A percentile compares a stretch with the other conserved stretches of the same genome.
phyloP scores from a whole-genome alignment of 2,797 vertebrate species.

The Ficedula albicollis region DNA sequence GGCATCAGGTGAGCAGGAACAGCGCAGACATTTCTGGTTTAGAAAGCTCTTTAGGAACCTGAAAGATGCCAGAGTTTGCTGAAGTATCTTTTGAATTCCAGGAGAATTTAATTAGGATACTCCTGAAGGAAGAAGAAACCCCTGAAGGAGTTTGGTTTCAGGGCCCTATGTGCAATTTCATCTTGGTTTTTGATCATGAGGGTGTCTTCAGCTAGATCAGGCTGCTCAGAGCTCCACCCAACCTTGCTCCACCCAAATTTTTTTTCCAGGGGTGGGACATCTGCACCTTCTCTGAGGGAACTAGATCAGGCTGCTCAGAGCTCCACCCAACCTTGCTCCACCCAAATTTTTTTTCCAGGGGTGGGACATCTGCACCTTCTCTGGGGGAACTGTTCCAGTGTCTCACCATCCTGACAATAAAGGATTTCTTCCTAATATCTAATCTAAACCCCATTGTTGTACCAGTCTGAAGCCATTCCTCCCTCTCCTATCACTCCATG shows the following conservation, averaged over 20 bases:
- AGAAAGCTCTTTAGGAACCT: background rate
- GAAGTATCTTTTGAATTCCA: background rate
- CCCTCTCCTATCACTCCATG: rapidly evolving
- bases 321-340: background rate
- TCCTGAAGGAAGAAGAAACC: background rate
- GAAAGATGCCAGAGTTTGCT: background rate
- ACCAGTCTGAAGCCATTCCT: background rate
- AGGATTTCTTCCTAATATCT: background rate
- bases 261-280: background rate
- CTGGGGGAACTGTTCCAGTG: background rate
- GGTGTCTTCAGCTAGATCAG: background rate
- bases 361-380: background rate
- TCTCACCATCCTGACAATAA: background rate
- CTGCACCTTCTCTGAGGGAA: background rate
- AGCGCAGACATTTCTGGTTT: background rate
- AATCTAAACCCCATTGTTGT: background rate
- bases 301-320: background rate
- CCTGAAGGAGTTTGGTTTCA: background rate
- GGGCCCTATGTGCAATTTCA: background rate
- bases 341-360: background rate
- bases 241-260: background rate
- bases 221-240: background rate
- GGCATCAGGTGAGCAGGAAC: background rate
- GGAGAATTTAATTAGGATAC: background rate
- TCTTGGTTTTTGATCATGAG: background rate